phyloP scores from a whole-genome alignment of 2,888 invertebrate species.

The Eilema sororculum region DNA sequence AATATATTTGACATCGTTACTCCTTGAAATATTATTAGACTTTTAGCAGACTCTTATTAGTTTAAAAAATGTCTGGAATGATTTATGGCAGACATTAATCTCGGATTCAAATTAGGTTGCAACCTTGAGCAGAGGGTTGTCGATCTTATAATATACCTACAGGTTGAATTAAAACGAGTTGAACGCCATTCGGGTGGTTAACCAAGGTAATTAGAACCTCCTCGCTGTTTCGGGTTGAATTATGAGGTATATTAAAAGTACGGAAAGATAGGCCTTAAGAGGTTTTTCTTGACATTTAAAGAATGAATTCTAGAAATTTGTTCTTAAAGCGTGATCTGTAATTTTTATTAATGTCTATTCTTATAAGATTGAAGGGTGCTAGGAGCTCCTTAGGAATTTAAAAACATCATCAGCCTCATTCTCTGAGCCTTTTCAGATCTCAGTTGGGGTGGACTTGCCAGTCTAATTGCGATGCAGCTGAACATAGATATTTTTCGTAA shows the following conservation, averaged over 20 bases:
- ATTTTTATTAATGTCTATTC: neutral
- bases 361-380: no score
- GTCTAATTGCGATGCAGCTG: no score
- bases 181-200: conserved; percentile 31
- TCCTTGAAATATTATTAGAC: conserved; percentile 32
- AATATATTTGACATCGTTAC: conserved; percentile 20
- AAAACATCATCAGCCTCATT: no score
- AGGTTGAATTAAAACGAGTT: conserved; percentile 34
- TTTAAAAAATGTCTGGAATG: conserved; percentile 31
- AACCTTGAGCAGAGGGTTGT: conserved; percentile 36
- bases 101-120: conserved; percentile 37
- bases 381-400: no score
- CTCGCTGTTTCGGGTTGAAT: conserved; percentile 33
- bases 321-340: neutral
- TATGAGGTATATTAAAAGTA: conserved; percentile 27
- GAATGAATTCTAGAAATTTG: neutral
- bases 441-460: no score
- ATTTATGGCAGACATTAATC: conserved; percentile 47
- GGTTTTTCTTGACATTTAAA: neutral
- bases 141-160: conserved; percentile 31
- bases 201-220: conserved; percentile 45
- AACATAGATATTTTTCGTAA: no score
- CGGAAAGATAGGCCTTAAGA: conserved; percentile 15
- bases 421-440: no score
- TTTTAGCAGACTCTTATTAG: conserved; percentile 32